Evolutionary conservation across 2,888 invertebrate genomes (phyloP).

Genomic region (Ommatoiulus sabulosus): DNA sequence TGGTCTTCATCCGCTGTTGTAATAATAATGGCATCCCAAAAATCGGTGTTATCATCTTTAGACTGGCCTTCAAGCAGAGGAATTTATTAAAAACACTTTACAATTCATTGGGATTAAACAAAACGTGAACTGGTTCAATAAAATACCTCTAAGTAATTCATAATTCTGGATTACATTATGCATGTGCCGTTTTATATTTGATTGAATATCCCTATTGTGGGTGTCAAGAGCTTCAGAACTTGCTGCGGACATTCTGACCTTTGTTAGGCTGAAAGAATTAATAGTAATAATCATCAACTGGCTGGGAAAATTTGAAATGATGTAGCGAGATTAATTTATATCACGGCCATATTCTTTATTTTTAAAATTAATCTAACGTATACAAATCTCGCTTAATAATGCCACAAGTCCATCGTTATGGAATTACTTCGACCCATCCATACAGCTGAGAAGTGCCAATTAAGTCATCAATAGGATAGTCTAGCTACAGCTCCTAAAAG

Average conservation of each 20-base stretch:
- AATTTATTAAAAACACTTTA: not conserved
- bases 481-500: too few species aligned
- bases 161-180: slow-evolving; percentile 17
- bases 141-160: not conserved
- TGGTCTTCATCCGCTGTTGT: slow-evolving; percentile 68
- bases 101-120: not conserved
- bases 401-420: too few species aligned
- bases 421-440: too few species aligned
- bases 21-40: slow-evolving; percentile 68
- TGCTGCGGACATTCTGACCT: not conserved
- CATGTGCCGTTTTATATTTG: not conserved
- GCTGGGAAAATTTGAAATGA: too few species aligned
- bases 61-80: not conserved
- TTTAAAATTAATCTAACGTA: not conserved
- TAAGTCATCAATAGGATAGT: too few species aligned
- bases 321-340: not conserved
- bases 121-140: not conserved
- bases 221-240: not conserved
- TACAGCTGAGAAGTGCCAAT: too few species aligned
- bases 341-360: not conserved
- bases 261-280: not conserved
- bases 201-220: too few species aligned
- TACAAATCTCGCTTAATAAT: too few species aligned
- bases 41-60: slow-evolving; percentile 8
- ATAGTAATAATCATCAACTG: too few species aligned